A percentile compares a stretch with the other conserved stretches of the same genome.
Evolutionary conservation across 2,888 invertebrate genomes (phyloP).

Genomic region (Rhogogaster chlorosoma): DNA sequence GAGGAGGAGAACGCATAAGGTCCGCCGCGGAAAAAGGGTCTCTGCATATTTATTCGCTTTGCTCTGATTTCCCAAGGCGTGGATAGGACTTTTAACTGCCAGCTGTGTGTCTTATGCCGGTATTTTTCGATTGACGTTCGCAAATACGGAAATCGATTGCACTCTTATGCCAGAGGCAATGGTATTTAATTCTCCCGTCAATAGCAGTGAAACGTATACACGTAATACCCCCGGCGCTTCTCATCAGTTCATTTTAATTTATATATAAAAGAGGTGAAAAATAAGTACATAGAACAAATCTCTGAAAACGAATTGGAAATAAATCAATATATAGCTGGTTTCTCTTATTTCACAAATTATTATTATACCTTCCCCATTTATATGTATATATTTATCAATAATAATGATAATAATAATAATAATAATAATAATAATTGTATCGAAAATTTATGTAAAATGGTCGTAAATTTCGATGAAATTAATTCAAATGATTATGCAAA

Average conservation of each 20-base stretch:
- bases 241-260: background rate
- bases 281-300: background rate
- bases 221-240: background rate
- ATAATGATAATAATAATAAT: constrained; percentile 2
- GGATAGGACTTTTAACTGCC: constrained; percentile 31
- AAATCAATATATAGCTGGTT: too few relatives aligned
- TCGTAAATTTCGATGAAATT: constrained; percentile 5
- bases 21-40: background rate
- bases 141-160: background rate
- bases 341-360: too few relatives aligned
- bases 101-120: background rate
- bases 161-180: constrained; percentile 7
- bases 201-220: background rate
- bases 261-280: background rate
- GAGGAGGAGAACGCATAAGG: constrained; percentile 23
- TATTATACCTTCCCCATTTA: background rate
- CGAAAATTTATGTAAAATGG: constrained; percentile 17
- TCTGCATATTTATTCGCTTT: constrained; percentile 24
- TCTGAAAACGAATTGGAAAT: too few relatives aligned
- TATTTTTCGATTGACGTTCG: constrained; percentile 9
- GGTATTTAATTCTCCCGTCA: constrained; percentile 31
- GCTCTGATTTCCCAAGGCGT: constrained; percentile 23
- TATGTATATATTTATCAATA: background rate
- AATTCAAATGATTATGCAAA: constrained; percentile 13
- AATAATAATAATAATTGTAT: background rate